These are phyloP conservation scores for Melolontha melolontha DNA, from an alignment of 2,888 invertebrate genomes.

Conservation along the genomic window DNA sequence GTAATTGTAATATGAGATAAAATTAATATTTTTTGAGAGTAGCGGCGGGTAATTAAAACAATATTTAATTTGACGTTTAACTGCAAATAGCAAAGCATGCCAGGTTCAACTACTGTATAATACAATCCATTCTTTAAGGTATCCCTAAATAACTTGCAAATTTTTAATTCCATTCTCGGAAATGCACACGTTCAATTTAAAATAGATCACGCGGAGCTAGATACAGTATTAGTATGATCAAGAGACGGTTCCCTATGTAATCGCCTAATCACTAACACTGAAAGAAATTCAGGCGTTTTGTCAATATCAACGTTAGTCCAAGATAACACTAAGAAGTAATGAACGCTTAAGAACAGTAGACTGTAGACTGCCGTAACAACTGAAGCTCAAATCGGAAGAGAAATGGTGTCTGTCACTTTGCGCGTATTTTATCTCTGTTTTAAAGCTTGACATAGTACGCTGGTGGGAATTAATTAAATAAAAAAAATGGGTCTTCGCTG, in stretches of 20 bases:
- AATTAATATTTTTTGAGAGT: too few relatives aligned
- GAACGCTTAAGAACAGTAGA: slow-evolving; percentile 43
- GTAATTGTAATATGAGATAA: too few relatives aligned
- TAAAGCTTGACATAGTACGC: slow-evolving; percentile 64
- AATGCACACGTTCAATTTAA: too few relatives aligned
- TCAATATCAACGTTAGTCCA: slow-evolving; percentile 48
- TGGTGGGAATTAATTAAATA: slow-evolving; percentile 65
- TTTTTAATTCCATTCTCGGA: too few relatives aligned
- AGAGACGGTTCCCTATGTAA: neutral
- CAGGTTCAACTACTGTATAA: too few relatives aligned
- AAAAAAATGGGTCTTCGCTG: slow-evolving; percentile 60
- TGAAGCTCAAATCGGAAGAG: slow-evolving; percentile 58
- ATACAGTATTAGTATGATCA: too few relatives aligned
- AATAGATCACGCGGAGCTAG: too few relatives aligned
- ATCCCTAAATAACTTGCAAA: too few relatives aligned
- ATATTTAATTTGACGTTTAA: too few relatives aligned
- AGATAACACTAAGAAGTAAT: slow-evolving; percentile 38
- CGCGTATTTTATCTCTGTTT: slow-evolving; percentile 63
- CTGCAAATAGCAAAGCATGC: too few relatives aligned
- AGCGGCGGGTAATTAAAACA: too few relatives aligned
- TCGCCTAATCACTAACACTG: slow-evolving; percentile 35
- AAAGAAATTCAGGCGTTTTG: slow-evolving; percentile 49
- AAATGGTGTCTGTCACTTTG: slow-evolving; percentile 62
- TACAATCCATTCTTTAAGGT: too few relatives aligned
- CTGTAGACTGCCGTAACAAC: slow-evolving; percentile 46